phyloP scores from a whole-genome alignment of 1,140 invertebrate species.

The Dryas iulia region DNA sequence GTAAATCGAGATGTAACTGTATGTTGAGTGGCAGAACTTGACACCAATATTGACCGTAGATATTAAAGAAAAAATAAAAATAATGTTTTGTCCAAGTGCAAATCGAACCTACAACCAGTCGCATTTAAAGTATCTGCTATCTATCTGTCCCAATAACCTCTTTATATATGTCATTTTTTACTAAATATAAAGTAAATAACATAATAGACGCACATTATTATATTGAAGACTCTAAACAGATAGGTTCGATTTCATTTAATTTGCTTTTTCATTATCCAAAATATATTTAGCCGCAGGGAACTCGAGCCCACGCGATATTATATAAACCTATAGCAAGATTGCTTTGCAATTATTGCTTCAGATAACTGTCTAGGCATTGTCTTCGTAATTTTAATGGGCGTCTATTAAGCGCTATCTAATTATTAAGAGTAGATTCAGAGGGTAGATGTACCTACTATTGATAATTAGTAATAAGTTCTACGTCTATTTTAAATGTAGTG shows the following conservation, averaged over 20 bases:
- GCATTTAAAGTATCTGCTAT: too few relatives aligned
- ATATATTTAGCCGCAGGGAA: slow-evolving; percentile 45
- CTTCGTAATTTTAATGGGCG: slow-evolving; percentile 37
- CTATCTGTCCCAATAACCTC: too few relatives aligned
- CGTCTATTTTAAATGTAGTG: too few relatives aligned
- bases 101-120: too few relatives aligned
- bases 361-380: slow-evolving; percentile 47
- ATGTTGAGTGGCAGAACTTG: too few relatives aligned
- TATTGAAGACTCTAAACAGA: slow-evolving; percentile 22
- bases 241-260: slow-evolving; percentile 44
- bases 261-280: slow-evolving; percentile 43
- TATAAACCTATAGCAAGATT: slow-evolving; percentile 45
- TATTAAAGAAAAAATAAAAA: too few relatives aligned
- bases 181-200: not conserved
- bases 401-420: not conserved
- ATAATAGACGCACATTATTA: not conserved
- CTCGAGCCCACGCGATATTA: slow-evolving; percentile 35
- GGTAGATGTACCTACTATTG: not conserved
- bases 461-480: not conserved
- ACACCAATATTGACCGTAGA: too few relatives aligned
- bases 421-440: not conserved
- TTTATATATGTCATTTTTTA: not conserved
- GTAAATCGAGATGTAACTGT: too few relatives aligned
- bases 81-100: too few relatives aligned
- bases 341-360: slow-evolving; percentile 39